Conservation (phyloP, 2,888 invertebrate genomes). For the Mesodorylaimus sp. region DNA sequence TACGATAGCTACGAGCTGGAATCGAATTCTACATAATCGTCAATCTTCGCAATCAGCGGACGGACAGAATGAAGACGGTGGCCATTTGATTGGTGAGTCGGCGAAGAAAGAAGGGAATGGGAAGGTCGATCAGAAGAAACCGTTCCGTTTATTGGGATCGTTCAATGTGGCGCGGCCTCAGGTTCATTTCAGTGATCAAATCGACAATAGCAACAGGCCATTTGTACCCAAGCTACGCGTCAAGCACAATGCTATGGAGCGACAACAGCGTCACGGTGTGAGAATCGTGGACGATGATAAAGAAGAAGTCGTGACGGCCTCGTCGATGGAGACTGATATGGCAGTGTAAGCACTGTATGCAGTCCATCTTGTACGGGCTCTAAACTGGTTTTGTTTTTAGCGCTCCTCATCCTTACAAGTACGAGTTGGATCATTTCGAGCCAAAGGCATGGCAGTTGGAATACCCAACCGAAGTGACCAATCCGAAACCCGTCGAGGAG, state of each 20-base stretch:
- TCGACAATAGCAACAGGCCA: conserved; percentile 16
- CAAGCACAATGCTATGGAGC: conserved; percentile 13
- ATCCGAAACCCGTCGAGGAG: conserved; percentile 41
- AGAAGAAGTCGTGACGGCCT: background rate
- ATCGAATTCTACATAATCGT: too few species aligned
- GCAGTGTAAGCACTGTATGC: too few species aligned
- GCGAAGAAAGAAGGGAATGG: too few species aligned
- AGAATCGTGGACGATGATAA: background rate
- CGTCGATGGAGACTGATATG: background rate
- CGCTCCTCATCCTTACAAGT: conserved; percentile 19
- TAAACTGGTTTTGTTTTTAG: too few species aligned
- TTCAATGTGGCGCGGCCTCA: conserved; percentile 4
- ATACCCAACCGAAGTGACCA: background rate
- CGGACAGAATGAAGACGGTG: too few species aligned
- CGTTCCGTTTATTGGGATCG: background rate
- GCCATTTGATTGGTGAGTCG: too few species aligned
- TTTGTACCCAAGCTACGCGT: conserved; percentile 17
- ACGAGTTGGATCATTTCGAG: conserved; percentile 18
- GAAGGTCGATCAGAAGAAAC: background rate
- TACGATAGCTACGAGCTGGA: too few species aligned
- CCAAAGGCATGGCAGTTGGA: conserved; percentile 10
- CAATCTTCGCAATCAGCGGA: too few species aligned
- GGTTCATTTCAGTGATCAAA: background rate
- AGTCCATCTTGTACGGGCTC: too few species aligned
- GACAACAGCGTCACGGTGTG: background rate